These are phyloP conservation scores for Macrobrachium rosenbergii DNA, from an alignment of 1,140 invertebrate species.

Conservation along the genomic window DNA sequence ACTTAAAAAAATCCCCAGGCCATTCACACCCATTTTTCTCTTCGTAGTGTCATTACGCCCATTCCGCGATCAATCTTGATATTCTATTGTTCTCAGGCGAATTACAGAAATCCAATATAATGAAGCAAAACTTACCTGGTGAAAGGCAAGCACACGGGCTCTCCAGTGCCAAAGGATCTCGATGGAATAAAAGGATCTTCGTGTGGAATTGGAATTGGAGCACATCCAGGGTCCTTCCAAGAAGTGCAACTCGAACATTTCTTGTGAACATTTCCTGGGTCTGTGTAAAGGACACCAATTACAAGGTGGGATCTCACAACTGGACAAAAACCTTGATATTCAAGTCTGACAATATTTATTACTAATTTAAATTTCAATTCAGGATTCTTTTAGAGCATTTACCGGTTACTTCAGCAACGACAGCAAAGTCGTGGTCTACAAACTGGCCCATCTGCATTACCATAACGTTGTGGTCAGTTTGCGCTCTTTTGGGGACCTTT, in stretches of 20 bases:
- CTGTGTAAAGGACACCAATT: not conserved
- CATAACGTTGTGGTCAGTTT: constrained; percentile 22
- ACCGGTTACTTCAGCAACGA: constrained; percentile 15
- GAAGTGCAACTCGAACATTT: constrained; percentile 18
- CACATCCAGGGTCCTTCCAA: constrained; percentile 27
- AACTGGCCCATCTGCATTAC: constrained; percentile 38
- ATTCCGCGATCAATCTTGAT: too few relatives aligned
- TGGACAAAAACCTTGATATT: not conserved
- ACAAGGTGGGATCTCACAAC: not conserved
- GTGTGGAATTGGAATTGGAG: constrained; percentile 24
- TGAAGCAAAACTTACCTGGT: not conserved
- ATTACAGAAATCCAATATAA: not conserved
- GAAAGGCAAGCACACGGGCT: constrained; percentile 37
- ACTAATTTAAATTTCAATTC: too few relatives aligned
- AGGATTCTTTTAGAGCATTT: not conserved
- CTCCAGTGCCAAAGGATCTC: not conserved
- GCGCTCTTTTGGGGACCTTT: not conserved
- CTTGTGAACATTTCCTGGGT: not conserved
- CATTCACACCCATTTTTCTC: too few relatives aligned
- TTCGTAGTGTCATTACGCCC: too few relatives aligned
- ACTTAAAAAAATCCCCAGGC: too few relatives aligned
- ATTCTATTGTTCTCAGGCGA: too few relatives aligned
- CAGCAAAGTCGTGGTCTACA: constrained; percentile 26
- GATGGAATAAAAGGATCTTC: constrained; percentile 13
- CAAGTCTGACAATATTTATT: too few relatives aligned